A percentile compares a stretch with the other conserved stretches of the same genome.
Evolutionary conservation across 2,113 vertebrate genomes (phyloP).

Genomic region (Nerophis lumbriciformis): DNA sequence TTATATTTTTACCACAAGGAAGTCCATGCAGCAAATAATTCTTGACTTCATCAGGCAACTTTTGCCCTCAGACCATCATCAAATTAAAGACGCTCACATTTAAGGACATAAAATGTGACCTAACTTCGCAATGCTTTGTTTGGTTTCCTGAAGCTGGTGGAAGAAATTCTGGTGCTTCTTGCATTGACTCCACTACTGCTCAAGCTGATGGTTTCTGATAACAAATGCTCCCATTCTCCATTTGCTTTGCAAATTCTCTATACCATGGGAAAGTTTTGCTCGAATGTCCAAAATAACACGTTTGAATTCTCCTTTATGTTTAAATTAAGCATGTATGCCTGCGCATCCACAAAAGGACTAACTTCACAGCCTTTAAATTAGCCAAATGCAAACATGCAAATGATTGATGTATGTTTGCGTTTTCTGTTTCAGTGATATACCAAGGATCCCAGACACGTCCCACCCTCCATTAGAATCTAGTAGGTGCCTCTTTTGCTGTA

Average conservation of each 20-base stretch:
- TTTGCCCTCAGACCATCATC: no score
- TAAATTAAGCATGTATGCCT: conserved; percentile 42
- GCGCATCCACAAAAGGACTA: conserved; percentile 21
- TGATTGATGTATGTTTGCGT: conserved; percentile 15
- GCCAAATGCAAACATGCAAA: background rate
- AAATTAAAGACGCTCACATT: background rate
- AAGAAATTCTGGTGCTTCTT: conserved; percentile 45
- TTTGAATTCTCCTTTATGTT: conserved; percentile 16
- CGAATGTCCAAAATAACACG: conserved; percentile 18
- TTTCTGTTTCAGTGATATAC: conserved; percentile 86
- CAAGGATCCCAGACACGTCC: conserved; percentile 95
- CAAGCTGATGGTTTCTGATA: background rate
- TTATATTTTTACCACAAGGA: background rate
- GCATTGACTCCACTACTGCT: background rate
- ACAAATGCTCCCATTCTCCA: conserved; percentile 14
- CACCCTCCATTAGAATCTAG: conserved; percentile 97
- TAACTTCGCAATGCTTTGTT: conserved; percentile 25
- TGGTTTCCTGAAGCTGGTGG: conserved; percentile 21
- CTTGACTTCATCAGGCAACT: background rate
- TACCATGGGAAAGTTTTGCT: conserved; percentile 23
- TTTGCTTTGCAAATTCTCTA: conserved; percentile 36
- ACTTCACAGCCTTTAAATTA: background rate
- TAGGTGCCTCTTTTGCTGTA: conserved; percentile 62
- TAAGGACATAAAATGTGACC: background rate
- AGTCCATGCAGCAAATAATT: background rate